Evolutionary conservation across 2,113 vertebrate species (phyloP).

Genomic region (Ophthalmolycus amberensis): DNA sequence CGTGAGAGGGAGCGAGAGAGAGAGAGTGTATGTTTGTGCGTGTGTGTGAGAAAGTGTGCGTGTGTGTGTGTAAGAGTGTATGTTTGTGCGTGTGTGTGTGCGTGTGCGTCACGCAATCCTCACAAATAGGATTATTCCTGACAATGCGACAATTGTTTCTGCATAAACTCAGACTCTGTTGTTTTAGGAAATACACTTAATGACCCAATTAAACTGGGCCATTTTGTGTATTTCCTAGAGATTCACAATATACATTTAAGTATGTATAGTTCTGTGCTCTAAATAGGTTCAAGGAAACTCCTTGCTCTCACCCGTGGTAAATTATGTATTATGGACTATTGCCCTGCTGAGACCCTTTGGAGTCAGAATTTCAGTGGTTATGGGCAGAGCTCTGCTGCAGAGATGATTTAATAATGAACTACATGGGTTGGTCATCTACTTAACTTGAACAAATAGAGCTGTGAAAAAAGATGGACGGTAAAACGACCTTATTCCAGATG

Average conservation of each 20-base stretch:
- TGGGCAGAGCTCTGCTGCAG: slow-evolving; percentile 9
- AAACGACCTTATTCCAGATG: background rate
- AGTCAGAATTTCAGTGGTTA: slow-evolving; percentile 15
- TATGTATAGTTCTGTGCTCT: background rate
- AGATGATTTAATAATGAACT: slow-evolving; percentile 8
- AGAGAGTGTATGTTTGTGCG: background rate
- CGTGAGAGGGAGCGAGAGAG: background rate
- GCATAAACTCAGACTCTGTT: background rate
- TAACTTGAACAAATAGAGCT: background rate
- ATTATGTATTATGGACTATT: slow-evolving; percentile 48
- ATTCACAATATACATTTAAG: background rate
- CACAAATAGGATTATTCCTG: slow-evolving; percentile 27
- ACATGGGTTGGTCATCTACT: background rate
- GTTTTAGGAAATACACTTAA: slow-evolving; percentile 1
- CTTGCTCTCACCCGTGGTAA: slow-evolving; percentile 26
- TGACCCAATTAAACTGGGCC: background rate
- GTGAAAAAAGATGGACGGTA: background rate
- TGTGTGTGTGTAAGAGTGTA: background rate
- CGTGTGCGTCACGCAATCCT: slow-evolving; percentile 5
- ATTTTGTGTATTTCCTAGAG: background rate
- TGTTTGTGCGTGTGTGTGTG: background rate
- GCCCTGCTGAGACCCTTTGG: slow-evolving; percentile 45
- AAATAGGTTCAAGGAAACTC: slow-evolving; percentile 38
- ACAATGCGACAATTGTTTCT: slow-evolving; percentile 55
- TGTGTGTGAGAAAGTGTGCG: background rate